Evolutionary conservation across 1,140 invertebrate species (phyloP).

Genomic region (Tachypleus tridentatus): DNA sequence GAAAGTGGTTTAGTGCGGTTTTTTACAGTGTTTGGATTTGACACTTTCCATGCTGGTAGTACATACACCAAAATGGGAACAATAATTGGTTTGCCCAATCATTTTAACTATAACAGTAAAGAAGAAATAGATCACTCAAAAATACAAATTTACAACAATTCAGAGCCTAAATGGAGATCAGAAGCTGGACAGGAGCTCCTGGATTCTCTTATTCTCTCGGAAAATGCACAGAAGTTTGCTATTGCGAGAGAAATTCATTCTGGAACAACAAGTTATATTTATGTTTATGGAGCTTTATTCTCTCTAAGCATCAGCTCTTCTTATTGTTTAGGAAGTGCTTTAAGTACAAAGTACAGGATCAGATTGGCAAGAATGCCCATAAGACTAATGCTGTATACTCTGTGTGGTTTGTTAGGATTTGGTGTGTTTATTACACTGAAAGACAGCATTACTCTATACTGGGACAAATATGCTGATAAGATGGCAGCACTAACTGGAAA

Average conservation of each 20-base stretch:
- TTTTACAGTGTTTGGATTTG: conserved; percentile 49
- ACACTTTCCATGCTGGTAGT: conserved; percentile 45
- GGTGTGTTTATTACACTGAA: too few species aligned
- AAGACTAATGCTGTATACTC: too few species aligned
- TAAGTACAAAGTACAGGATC: too few species aligned
- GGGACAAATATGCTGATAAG: conserved; percentile 48
- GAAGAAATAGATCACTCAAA: conserved; percentile 40
- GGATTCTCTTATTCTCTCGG: conserved; percentile 51
- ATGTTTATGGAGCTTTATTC: too few species aligned
- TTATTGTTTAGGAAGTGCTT: too few species aligned
- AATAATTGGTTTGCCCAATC: conserved; percentile 49
- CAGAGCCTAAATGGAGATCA: conserved; percentile 39
- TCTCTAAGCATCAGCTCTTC: too few species aligned
- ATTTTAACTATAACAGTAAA: conserved; percentile 41
- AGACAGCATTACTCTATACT: conserved; percentile 37
- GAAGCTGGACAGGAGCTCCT: conserved; percentile 46
- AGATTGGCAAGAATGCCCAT: too few species aligned
- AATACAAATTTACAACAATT: conserved; percentile 30
- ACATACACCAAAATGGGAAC: conserved; percentile 36
- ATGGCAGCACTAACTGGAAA: conserved; percentile 43
- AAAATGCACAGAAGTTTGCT: conserved; percentile 61
- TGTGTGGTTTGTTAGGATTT: too few species aligned
- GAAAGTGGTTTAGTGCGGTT: conserved; percentile 30
- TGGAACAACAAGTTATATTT: conserved; percentile 18
- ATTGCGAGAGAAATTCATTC: conserved; percentile 56